Evolutionary conservation across 92 coral and sea anemone genomes (phyloP), one percentile per base, ranked within the genome.

Genomic region (Porites lobata): DNA sequence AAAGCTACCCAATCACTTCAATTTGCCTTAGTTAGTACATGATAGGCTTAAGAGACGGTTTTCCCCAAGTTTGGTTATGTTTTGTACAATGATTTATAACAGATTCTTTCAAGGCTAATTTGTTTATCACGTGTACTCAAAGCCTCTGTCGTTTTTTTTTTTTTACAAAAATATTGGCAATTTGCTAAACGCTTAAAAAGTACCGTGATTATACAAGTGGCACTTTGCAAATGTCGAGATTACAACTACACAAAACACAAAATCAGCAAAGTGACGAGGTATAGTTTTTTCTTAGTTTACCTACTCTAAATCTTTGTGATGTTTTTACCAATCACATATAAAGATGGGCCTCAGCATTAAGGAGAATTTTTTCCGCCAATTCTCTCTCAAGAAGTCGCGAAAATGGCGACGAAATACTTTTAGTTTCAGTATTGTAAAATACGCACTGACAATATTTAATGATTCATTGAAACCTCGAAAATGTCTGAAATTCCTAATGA

Each of bases 121-220:
- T 18, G 77, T n/a, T 50, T 50, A 21, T 14, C 7, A 15, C 2
- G 65, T 3, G 50, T 64, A 29, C 14, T 47, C 38, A 47, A 79
- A 79, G 58, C 50, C 83, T 43, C 59, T 17, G 4, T 71, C 7
- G n/a, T 8, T 17, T 69, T 53, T 38, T 29, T 29, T 29, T 29
- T 65, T 81, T 81, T 81, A 43, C 53, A 54, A 8, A 21, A 58
- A 69, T 56, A 68, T 81, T 81, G 26, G 24, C 13, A 81, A 52
- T 8, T 81, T 24, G 52, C 76, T 57, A 69, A 52, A 13, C 68
- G 76, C 73, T 69, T 69, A 51, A 81, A 81, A 68, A 54, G 56
- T 0, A 54, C 67, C 85, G 85, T 65, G 76, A 53, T 68, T 24
- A 52, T n/a, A 26, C 66, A 68, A 56, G 29, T 68, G 85, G 57